Evolutionary conservation across 2,113 vertebrate genomes (phyloP), one percentile per base, ranked within the genome.

Genomic region (Tamias sibiricus): DNA sequence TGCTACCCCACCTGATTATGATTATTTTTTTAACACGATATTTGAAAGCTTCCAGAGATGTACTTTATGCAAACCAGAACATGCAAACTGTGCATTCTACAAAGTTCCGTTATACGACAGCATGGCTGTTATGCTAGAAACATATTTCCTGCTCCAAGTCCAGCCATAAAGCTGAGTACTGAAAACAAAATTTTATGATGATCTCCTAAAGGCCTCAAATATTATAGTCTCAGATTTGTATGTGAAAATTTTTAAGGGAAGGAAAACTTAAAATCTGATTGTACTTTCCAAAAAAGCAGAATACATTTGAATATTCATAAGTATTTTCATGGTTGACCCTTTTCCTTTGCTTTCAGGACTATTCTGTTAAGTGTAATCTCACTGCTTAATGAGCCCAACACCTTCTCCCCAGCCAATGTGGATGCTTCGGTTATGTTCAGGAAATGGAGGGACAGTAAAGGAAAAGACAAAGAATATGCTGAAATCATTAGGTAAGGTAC

Each of bases 401-500:
- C 99, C 19, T 99, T 99, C 98, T 99, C 99, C 28, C 99, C 99
- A 13, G 99, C 99, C 94, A 99, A 99, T 0, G 99, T 99, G 97
- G 99, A 99, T 49, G 99, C 99, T 0, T 99, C 99, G 0, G 99
- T 99, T 96, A 99, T 99, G 99, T 99, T 99, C 98, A 99, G 99
- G 97, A 99, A 99, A 98, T 99, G 99, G 99, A 99, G 99, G 96
- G 99, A 99, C 98, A 99, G 99, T 98, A 99, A 99, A 99, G 99
- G 99, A 96, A 99, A 99, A 98, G 99, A 99, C 98, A 99, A 99
- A 98, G 99, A 99, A 96, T 99, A 99, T 0, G 99, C 99, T 2
- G 99, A 99, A 98, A 99, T 99, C 92, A 99, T 99, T 98, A 99
- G 99, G 99, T 99, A 98, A 98, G 93, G 84, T 44, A 10, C 26